Percentiles rank a stretch among this genome's conserved stretches.
phyloP scores from a whole-genome alignment of 2,888 invertebrate genomes.

The Lobophora halterata region DNA sequence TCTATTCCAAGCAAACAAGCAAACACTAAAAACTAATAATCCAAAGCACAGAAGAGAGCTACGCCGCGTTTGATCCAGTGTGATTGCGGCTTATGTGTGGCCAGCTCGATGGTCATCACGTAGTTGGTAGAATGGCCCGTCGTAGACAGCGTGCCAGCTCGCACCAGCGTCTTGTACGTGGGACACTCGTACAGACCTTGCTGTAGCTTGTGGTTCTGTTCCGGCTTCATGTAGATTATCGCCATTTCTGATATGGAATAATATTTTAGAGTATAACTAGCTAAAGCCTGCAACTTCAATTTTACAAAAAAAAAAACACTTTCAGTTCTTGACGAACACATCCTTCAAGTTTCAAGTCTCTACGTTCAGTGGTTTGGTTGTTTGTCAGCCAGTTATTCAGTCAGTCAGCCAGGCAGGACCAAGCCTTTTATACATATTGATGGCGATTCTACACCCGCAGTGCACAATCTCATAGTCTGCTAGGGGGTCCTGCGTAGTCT shows the following conservation, averaged over 20 bases:
- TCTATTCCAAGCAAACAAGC: slow-evolving; percentile 5
- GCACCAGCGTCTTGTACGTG: slow-evolving; percentile 88
- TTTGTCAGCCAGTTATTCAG: too few relatives aligned
- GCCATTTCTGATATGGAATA: slow-evolving; percentile 80
- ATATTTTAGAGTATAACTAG: too few relatives aligned
- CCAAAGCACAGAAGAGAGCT: slow-evolving; percentile 87
- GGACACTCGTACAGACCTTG: slow-evolving; percentile 84
- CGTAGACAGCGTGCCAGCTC: slow-evolving; percentile 88
- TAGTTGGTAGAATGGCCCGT: slow-evolving; percentile 93
- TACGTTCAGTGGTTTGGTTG: too few relatives aligned
- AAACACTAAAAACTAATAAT: slow-evolving; percentile 47
- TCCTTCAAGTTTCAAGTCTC: too few relatives aligned
- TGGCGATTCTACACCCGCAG: too few relatives aligned
- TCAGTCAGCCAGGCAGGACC: too few relatives aligned
- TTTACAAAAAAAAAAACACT: too few relatives aligned
- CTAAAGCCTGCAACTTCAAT: too few relatives aligned
- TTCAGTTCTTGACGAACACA: too few relatives aligned
- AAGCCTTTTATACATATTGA: too few relatives aligned
- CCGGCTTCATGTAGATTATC: slow-evolving; percentile 85
- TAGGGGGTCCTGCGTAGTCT: too few relatives aligned
- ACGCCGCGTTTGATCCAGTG: slow-evolving; percentile 91
- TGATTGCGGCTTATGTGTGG: slow-evolving; percentile 82
- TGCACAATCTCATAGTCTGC: too few relatives aligned
- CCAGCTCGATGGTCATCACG: slow-evolving; percentile 86
- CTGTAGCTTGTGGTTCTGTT: slow-evolving; percentile 79